Percentiles rank a stretch among this genome's conserved stretches.
Evolutionary conservation across 2,113 vertebrate species (phyloP).

Genomic region (Paracyprichromis sp.): DNA sequence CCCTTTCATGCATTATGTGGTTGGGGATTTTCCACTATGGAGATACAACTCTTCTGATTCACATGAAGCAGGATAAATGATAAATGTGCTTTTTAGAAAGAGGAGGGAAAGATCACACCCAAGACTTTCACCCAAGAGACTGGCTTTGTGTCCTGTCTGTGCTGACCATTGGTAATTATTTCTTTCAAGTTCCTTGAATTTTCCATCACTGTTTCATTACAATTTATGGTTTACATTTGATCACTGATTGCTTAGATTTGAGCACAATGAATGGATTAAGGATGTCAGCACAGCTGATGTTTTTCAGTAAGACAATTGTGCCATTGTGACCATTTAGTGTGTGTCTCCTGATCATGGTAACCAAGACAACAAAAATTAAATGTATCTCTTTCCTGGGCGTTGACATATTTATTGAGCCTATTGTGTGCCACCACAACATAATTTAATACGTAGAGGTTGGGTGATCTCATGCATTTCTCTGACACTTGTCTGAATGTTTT

Average conservation of each 20-base stretch:
- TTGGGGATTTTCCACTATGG: background rate
- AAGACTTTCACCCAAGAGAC: background rate
- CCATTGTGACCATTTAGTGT: background rate
- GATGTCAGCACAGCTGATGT: background rate
- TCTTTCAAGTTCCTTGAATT: background rate
- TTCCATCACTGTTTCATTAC: background rate
- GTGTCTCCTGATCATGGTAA: background rate
- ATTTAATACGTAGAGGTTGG: background rate
- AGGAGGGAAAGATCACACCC: background rate
- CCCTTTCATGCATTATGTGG: background rate
- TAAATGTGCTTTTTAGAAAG: background rate
- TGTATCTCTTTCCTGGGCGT: background rate
- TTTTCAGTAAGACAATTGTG: background rate
- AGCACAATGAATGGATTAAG: background rate
- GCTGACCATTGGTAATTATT: background rate
- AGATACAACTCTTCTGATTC: background rate
- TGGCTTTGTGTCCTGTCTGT: background rate
- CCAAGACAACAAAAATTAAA: background rate
- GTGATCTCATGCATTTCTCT: background rate
- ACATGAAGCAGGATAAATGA: background rate
- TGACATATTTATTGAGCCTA: background rate
- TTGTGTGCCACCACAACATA: background rate
- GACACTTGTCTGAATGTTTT: background rate
- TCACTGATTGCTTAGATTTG: background rate
- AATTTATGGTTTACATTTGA: background rate